phyloP scores from a whole-genome alignment of 2,113 vertebrate species.

The Gallinago undulata region DNA sequence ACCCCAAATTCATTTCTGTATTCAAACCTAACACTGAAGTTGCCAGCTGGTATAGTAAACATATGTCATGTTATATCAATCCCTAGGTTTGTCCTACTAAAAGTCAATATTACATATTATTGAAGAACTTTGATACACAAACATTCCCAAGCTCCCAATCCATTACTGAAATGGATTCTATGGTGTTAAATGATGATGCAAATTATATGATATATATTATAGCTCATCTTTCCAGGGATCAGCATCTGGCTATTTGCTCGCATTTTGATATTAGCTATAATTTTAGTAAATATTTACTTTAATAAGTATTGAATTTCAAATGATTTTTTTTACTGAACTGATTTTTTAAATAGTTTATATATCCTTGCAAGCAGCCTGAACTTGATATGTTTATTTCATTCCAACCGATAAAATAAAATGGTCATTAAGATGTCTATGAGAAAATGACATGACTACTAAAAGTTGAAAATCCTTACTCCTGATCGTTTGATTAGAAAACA shows the following conservation, averaged over 20 bases:
- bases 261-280: neutral
- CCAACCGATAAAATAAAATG: neutral
- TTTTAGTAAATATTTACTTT: neutral
- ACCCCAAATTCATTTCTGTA: neutral
- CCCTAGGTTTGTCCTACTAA: neutral
- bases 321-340: accelerated
- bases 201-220: neutral
- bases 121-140: neutral
- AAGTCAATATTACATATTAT: neutral
- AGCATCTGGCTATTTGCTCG: neutral
- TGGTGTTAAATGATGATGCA: neutral
- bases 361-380: neutral
- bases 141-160: neutral
- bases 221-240: neutral
- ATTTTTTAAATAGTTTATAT: neutral
- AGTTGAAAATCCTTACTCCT: neutral
- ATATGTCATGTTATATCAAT: neutral
- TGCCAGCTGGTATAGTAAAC: neutral
- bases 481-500: neutral
- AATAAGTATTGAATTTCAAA: neutral
- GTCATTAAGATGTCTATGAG: neutral
- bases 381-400: neutral
- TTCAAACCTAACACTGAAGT: neutral
- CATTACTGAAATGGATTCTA: neutral
- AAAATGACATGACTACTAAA: neutral